Base-by-base conservation (phyloP, 1,140 invertebrate genomes). In the Drosophila malerkotliana region DNA sequence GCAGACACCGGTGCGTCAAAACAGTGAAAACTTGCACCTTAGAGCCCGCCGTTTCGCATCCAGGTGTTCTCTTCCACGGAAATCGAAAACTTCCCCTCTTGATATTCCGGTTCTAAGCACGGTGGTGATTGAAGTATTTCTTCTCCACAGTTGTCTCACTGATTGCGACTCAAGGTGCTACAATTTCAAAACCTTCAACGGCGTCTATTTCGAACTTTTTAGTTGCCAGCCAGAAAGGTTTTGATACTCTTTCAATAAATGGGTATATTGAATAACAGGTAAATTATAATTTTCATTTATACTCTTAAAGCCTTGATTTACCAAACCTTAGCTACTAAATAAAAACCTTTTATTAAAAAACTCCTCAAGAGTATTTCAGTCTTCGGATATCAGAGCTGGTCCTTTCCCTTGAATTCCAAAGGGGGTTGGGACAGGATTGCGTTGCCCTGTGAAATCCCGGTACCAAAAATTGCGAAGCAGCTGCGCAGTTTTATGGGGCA, bases 1-100 rank as follows among this genome's bases (percentile, higher is more conserved):
- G 78, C 75, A 85, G 82, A 85, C 82, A 82, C 51, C 63, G 56
- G 69, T 85, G 82, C 82, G 82, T 88, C 83, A 85, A 85, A 88
- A 85, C 67, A 85, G 45, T 47, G 10, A 41, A 77, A 79, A 79
- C 67, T 81, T 85, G 74, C 81, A 84, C 81, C 81, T 87, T 84
- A 77, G 82, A 66, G 45, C 26, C 49, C 52, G 60, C 49, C 63
- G 73, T 30, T 69, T 69, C 63, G 32, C 63, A 57, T 77, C 81
- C 81, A 84, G 81, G 81, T 84, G 81, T 84, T 63, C 47, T 26
- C 28, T 67, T 84, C 77, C 81, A 74, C 45, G 53, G 73, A 87
- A 84, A 77, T 58, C 45, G 61, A 77, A 80, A 87, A 87, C 77
- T 87, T 84, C 77, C 81, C 79, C 81, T 44, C 60, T 61, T 87